These are phyloP conservation scores for Macaria notata DNA, from an alignment of 2,888 invertebrate genomes.

Conservation along the genomic window DNA sequence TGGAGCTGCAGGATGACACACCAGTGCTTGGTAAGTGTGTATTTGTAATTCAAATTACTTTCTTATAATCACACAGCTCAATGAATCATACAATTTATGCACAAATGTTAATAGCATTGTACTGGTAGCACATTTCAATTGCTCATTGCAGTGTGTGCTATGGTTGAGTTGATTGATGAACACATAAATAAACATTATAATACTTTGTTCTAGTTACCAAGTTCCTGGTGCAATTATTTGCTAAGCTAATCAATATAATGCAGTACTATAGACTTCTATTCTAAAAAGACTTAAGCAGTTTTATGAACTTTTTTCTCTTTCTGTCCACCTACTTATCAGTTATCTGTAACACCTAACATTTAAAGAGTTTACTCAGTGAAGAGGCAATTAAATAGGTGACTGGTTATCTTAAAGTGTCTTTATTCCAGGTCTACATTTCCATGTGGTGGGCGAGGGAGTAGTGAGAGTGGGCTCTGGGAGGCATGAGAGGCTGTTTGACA, in stretches of 20 bases:
- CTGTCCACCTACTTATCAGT: no score
- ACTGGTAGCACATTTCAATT: slow-evolving; percentile 16
- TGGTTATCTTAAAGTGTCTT: no score
- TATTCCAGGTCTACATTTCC: slow-evolving; percentile 91
- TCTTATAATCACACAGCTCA: slow-evolving; percentile 11
- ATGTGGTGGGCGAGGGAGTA: slow-evolving; percentile 96
- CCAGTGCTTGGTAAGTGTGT: slow-evolving; percentile 88
- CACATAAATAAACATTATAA: not conserved
- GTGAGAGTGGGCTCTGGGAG: slow-evolving; percentile 92
- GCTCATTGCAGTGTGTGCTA: not conserved
- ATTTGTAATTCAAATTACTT: slow-evolving; percentile 19
- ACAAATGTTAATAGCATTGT: slow-evolving; percentile 10
- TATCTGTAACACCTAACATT: no score
- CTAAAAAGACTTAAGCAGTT: no score
- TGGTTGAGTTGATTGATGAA: not conserved
- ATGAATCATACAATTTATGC: slow-evolving; percentile 14
- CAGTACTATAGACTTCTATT: no score
- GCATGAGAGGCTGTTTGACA: slow-evolving; percentile 93
- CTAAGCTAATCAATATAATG: no score
- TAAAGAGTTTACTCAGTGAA: no score
- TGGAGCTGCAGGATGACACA: slow-evolving; percentile 96
- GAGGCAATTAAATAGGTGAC: no score
- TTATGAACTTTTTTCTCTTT: no score
- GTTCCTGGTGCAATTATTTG: no score
- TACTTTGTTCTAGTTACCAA: no score